Evolutionary conservation across 2,888 invertebrate species (phyloP), one percentile per base, ranked within the genome.

Genomic region (Troglohyphantes excavatus): DNA sequence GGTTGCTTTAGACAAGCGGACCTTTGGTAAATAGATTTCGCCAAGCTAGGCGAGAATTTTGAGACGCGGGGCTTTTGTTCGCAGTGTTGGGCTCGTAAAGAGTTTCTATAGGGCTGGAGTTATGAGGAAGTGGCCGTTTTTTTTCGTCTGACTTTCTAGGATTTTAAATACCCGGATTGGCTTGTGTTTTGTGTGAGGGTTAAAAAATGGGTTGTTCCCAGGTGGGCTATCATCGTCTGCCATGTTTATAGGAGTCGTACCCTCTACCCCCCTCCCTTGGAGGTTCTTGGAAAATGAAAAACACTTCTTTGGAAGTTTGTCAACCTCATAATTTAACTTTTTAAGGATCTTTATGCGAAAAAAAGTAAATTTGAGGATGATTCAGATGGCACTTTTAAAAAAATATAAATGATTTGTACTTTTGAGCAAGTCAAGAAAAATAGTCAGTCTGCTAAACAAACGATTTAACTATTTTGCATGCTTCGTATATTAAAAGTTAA

Each of bases 21-120:
- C 85, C 39, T 61, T 83, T 23, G 63, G 83, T 43, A 83, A 83
- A 83, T 63, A 83, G 85, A 85, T 85, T 85, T 85, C 65, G 68
- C 27, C 65, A 65, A 29, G 17, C 59, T 26, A 85, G 76, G 76
- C 68, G 76, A 85, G 85, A 85, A 59, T 76, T 84, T 84, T 72
- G 82, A 70, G 72, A 59, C 82, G 59, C 7, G 2, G 5, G 9
- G 19, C 76, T 70, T 83, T 76, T 85, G 76, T 78, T 85, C 59
- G 53, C 17, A 61, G 23, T 23, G 46, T n/a, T 26, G 33, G 11
- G 19, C 29, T 67, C 84, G 75, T 84, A 84, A 84, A 84, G 67
- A 21, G 43, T 33, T n/a, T 21, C 67, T 75, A 39, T 61, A 23
- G 33, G 29, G 65, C 61, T 43, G 39, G 59, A 27, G 61, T 59